Base-by-base conservation (phyloP, 2,888 invertebrate genomes). In the Dicranocentrus wangi region DNA sequence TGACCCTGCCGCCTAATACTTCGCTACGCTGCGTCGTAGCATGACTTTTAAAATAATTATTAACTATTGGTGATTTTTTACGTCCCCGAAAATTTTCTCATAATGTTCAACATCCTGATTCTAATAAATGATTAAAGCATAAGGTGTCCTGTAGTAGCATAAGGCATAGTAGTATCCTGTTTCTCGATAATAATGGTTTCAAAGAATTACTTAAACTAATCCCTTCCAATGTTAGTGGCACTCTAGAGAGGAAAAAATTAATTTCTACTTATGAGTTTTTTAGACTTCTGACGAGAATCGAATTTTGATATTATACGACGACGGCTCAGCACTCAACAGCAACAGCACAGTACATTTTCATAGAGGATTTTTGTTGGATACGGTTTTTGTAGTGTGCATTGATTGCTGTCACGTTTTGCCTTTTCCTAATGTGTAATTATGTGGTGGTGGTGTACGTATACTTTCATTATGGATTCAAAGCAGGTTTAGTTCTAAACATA, bases 341-440 rank as follows among this genome's bases (percentile, higher is more conserved):
- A n/a, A n/a, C n/a, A n/a, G n/a, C n/a, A n/a, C n/a, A n/a, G n/a
- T n/a, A n/a, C n/a, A n/a, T n/a, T n/a, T n/a, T n/a, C n/a, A n/a
- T n/a, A n/a, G n/a, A n/a, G n/a, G n/a, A n/a, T n/a, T n/a, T n/a
- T n/a, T n/a, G n/a, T n/a, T n/a, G n/a, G n/a, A n/a, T n/a, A n/a
- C n/a, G 10, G 19, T 58, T 2, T 58, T 3, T 58, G 28, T n/a
- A 28, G 27, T 28, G 7, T 66, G 66, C 63, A 69, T 76, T 81
- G 81, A 75, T 81, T 81, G 51, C 73, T 81, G 73, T 81, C 80
- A 81, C 81, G 81, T 73, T 55, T 70, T 81, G 25, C 60, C 25
- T 61, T 60, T 60, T 61, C 42, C 72, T 10, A 53, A 47, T 47
- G 70, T 28, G 42, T 69, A 80, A 80, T 80, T 80, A 73, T 43